Evolutionary conservation across 2,113 vertebrate genomes (phyloP), one percentile per base, ranked within the genome.

Genomic region (Poecilia latipinna): DNA sequence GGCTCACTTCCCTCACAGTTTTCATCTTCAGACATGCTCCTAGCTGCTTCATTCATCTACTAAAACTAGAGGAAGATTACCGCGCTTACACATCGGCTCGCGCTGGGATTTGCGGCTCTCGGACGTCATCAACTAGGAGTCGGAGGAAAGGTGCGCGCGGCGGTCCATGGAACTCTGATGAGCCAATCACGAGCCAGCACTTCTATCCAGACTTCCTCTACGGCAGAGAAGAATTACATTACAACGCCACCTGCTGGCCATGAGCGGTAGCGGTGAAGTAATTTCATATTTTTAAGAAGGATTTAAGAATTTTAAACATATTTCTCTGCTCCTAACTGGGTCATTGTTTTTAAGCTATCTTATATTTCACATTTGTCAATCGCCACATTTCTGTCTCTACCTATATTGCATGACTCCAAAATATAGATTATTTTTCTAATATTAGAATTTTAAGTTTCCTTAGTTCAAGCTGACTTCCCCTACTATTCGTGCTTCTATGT

Each of bases 51-150:
- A 15, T 19, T 13, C 48, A 8, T 2, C 32, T 12, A 1, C 31
- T 42, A 7, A 64, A 11, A 7, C 12, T 3, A 15, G 0, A 12
- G 11, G 12, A n/a, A 0, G 0, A 4, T 22, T 0, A 11, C 5
- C 2, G 19, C 3, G 39, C 72, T 79, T 75, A 78, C 75, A 61
- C 61, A 54, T 42, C n/a, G 71, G 26, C 68, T 65, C 35, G 33
- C 0, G 61, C 32, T 48, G 44, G 13, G 17, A 48, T 6, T 17
- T 2, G 35, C 35, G 19, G 17, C 44, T 17, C 44, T 4, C 44
- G 44, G 15, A 19, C 44, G 13, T 15, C 39, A 48, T 48, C 44
- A 5, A 0, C 44, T 48, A 4, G 44, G 44, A 19, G 44, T 17
- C 5, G 44, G 17, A 48, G 13, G 17, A 48, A 31, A 17, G 28